Conservation (phyloP, 2,797 vertebrate species). For the Cryptoblepharus egeriae region DNA sequence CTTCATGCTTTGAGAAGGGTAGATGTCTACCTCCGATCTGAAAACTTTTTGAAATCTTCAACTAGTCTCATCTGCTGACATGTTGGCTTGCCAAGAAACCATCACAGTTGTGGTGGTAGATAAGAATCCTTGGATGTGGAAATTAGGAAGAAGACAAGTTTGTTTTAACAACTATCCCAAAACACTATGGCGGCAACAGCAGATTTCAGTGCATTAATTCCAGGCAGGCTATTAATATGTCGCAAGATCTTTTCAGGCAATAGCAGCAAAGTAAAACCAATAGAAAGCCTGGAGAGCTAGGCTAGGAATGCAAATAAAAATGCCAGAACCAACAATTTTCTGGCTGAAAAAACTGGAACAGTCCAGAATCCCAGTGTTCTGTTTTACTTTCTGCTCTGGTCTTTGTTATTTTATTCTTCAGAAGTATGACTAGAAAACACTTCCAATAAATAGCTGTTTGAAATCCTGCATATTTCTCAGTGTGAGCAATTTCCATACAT, state of each 20-base stretch:
- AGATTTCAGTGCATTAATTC: background rate
- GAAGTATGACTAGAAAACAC: background rate
- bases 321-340: background rate
- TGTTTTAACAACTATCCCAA: background rate
- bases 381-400: background rate
- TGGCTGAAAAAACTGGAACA: background rate
- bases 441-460: background rate
- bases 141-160: background rate
- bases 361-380: background rate
- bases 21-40: background rate
- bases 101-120: background rate
- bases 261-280: constrained; percentile 6
- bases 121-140: background rate
- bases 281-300: too few relatives aligned
- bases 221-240: background rate
- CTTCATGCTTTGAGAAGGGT: background rate
- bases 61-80: too few relatives aligned
- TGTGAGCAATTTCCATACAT: background rate
- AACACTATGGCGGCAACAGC: background rate
- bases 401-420: background rate
- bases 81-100: background rate
- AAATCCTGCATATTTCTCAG: background rate
- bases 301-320: background rate
- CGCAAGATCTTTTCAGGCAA: background rate
- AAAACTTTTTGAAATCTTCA: background rate